Conservation (phyloP, 2,797 vertebrate genomes). For the Enteromius viviparus region DNA sequence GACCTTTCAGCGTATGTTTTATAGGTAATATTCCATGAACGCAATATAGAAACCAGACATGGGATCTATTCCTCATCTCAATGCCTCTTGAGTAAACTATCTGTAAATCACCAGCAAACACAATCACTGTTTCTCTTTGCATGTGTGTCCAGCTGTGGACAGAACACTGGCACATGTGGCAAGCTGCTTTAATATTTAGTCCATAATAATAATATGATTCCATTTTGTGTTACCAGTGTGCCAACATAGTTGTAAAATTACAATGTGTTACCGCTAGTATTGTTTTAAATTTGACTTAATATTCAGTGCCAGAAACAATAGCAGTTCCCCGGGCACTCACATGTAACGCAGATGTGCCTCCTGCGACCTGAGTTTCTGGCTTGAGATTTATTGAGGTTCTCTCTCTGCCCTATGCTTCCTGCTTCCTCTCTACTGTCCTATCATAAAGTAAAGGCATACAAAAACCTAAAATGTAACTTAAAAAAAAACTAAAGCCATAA, state of each 20-base stretch:
- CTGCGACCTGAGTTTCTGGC: background rate
- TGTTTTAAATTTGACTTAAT: background rate
- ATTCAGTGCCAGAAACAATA: background rate
- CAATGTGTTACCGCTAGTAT: background rate
- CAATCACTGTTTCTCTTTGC: slow-evolving; percentile 4
- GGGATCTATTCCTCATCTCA: slow-evolving; percentile 15
- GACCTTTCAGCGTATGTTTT: background rate
- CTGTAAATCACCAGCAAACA: slow-evolving; percentile 9
- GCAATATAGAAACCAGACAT: slow-evolving; percentile 21
- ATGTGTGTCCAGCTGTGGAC: background rate
- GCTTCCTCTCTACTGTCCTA: background rate
- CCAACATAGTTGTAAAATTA: background rate
- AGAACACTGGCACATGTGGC: background rate
- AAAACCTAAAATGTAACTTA: background rate
- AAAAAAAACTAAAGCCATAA: background rate
- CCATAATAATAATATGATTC: background rate
- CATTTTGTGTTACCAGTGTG: background rate
- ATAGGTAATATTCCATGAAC: background rate
- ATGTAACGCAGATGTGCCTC: background rate
- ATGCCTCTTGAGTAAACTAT: slow-evolving; percentile 18
- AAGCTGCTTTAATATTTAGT: background rate
- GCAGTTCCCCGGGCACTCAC: background rate
- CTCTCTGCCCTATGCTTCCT: background rate
- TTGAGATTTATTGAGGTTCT: background rate
- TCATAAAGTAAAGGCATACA: background rate